Base-by-base conservation (phyloP, 2,888 invertebrate species). In the Dermolepida albohirtum region DNA sequence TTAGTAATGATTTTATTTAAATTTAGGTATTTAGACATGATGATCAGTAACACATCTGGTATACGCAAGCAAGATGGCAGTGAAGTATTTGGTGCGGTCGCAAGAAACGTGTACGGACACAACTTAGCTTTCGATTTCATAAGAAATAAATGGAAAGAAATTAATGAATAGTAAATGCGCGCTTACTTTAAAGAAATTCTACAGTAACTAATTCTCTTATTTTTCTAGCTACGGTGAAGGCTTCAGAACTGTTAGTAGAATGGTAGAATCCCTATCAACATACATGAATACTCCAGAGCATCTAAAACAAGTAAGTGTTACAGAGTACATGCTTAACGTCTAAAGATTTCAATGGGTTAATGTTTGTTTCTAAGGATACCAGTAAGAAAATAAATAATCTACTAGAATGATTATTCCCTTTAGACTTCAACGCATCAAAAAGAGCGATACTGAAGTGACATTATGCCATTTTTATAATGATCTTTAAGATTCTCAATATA, bases 21-120 rank as follows among this genome's bases (percentile, higher is more conserved):
- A 67, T 63, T 6, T 74, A 81, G 80, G 73, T 81, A 80, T 74
- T 72, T 82, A 68, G 76, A 75, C 27, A 69, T 74, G 54, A 75
- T 76, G 52, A 16, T 76, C 17, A 68, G 70, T 27, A 73, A 84
- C 0, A 80, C 82, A 5, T 85, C 87, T 52, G 87, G 86, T 65
- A 88, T 90, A 59, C 80, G 87, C 50, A 88, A 88, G 72, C 89
- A 89, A 78, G 89, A 90, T 76, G 88, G 89, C 11, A 84, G 84
- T 50, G 79, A 83, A 49, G 87, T 89, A 10, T 89, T 89, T 73
- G 79, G 81, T 64, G 83, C 88, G 0, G 88, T 90, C 0, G 87
- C 89, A 1, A 79, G 80, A 52, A 89, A 89, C 79, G 83, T 85
- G 29, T 81, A 86, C 71, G 90, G 90, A 22, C 84, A 87, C 74